phyloP scores from a whole-genome alignment of 1,140 invertebrate genomes.

The Oryctes rhinoceros region DNA sequence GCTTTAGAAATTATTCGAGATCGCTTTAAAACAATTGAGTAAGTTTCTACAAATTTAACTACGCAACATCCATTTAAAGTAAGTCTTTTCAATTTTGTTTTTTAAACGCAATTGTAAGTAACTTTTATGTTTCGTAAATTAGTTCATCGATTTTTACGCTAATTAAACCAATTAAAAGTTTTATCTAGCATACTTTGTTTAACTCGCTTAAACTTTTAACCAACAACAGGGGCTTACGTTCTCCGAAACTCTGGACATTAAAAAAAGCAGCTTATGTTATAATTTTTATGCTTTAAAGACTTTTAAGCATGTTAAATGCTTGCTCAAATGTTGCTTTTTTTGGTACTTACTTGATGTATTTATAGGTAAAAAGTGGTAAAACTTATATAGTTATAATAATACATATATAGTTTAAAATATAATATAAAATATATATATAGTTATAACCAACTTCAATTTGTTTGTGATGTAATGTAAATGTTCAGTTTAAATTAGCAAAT shows the following conservation, averaged over 20 bases:
- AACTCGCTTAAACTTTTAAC: not conserved
- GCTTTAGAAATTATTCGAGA: not conserved
- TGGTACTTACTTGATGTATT: no score
- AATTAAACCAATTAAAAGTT: constrained; percentile 18
- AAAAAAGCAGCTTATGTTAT: not conserved
- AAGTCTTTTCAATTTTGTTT: not conserved
- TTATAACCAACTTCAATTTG: no score
- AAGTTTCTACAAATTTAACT: not conserved
- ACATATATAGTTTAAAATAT: no score
- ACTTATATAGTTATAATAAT: no score
- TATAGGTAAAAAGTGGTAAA: no score
- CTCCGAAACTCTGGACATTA: not conserved
- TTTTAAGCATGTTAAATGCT: no score
- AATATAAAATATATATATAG: no score
- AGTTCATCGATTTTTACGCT: not conserved
- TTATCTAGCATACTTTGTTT: not conserved
- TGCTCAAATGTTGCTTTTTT: no score
- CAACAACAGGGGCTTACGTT: not conserved
- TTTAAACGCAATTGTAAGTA: not conserved
- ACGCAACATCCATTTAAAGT: no score
- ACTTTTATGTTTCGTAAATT: not conserved
- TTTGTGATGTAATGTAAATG: no score
- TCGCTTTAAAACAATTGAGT: not conserved
- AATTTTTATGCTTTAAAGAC: no score
- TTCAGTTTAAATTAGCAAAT: no score